Conservation (phyloP, 2,797 vertebrate species). For the Limosa lapponica region DNA sequence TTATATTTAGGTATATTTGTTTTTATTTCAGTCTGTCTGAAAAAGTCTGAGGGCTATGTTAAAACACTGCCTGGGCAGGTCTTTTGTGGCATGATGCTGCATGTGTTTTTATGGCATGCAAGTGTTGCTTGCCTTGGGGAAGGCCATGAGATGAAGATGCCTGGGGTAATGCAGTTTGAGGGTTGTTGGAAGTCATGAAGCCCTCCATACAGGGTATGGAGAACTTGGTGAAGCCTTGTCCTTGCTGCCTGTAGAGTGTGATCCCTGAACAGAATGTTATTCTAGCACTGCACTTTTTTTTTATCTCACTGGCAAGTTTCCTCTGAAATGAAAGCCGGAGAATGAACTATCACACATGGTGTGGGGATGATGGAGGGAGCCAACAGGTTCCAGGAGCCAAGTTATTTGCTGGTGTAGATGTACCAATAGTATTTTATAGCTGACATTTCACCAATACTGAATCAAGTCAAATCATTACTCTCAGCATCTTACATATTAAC, state of each 20-base stretch:
- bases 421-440: conserved; percentile 25
- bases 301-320: not conserved
- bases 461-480: conserved; percentile 27
- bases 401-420: not conserved
- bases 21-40: not conserved
- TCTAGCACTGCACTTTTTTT: not conserved
- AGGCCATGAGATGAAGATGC: not conserved
- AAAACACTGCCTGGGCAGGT: not conserved
- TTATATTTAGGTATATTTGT: too few species aligned
- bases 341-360: not conserved
- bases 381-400: not conserved
- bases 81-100: not conserved
- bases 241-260: not conserved
- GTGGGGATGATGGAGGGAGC: not conserved
- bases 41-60: not conserved
- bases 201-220: not conserved
- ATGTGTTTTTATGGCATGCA: not conserved
- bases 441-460: conserved; percentile 53
- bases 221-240: not conserved
- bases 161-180: not conserved
- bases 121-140: not conserved
- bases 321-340: not conserved
- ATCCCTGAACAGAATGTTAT: not conserved
- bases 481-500: conserved; percentile 16
- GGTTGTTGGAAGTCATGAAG: not conserved